Conservation (phyloP, 2,797 vertebrate species). For the Cottoperca gobio region DNA sequence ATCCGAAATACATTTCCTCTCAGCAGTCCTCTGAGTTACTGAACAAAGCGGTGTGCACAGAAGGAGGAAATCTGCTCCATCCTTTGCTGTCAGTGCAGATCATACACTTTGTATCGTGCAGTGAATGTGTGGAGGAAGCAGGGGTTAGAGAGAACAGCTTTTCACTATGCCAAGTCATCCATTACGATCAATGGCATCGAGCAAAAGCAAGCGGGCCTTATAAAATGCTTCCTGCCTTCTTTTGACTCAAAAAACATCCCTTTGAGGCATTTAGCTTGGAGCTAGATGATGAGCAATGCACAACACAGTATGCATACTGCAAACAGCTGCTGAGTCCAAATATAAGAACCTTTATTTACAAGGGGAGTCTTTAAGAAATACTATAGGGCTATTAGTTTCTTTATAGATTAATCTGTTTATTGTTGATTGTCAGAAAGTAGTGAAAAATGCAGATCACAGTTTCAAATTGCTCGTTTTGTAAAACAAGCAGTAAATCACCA, state of each 20-base stretch:
- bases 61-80: constrained; percentile 20
- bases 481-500: background rate
- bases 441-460: background rate
- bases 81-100: constrained; percentile 56
- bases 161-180: constrained; percentile 63
- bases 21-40: constrained; percentile 39
- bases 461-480: background rate
- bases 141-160: constrained; percentile 38
- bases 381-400: background rate
- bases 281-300: constrained; percentile 19
- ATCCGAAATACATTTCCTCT: constrained; percentile 13
- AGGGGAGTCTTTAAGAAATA: constrained; percentile 1
- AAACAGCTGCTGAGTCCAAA: background rate
- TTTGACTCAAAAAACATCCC: constrained; percentile 24
- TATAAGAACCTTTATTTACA: constrained; percentile 16
- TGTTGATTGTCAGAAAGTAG: background rate
- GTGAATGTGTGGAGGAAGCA: constrained; percentile 25
- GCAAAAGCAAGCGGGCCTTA: constrained; percentile 36
- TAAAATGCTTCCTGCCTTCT: constrained; percentile 60
- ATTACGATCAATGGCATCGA: constrained; percentile 60
- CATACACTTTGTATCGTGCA: constrained; percentile 47
- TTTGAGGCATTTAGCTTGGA: constrained; percentile 37
- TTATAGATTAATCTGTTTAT: background rate
- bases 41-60: constrained; percentile 29
- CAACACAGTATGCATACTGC: constrained; percentile 1